Conservation (phyloP, 1,140 invertebrate species). For the Leptinotarsa defecta region DNA sequence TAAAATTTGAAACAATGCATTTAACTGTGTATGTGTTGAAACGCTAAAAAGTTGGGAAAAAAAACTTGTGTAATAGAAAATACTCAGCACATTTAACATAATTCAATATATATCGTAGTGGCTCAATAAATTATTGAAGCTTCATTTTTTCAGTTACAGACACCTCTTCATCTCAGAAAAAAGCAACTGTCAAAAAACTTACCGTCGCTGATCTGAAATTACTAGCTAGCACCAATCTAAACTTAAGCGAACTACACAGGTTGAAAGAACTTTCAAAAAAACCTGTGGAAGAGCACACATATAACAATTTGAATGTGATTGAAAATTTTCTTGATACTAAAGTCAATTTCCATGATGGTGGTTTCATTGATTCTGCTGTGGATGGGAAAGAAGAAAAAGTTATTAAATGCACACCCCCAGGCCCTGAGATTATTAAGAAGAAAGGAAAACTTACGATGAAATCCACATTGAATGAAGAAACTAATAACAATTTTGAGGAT, state of each 20-base stretch:
- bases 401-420: background rate
- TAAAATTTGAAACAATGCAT: no score
- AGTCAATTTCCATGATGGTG: background rate
- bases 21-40: no score
- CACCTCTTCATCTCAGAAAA: slow-evolving; percentile 63
- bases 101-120: no score
- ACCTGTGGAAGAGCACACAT: slow-evolving; percentile 16
- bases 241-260: slow-evolving; percentile 63
- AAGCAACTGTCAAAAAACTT: slow-evolving; percentile 67
- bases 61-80: no score
- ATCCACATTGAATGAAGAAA: no score
- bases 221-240: slow-evolving; percentile 62
- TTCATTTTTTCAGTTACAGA: slow-evolving; percentile 62
- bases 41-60: no score
- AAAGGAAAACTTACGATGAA: background rate
- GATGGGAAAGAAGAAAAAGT: slow-evolving; percentile 8
- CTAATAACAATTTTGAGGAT: no score
- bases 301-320: slow-evolving; percentile 23
- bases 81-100: no score
- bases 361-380: background rate
- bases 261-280: slow-evolving; percentile 50
- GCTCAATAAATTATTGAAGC: no score
- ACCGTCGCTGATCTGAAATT: slow-evolving; percentile 67
- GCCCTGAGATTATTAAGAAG: background rate
- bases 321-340: slow-evolving; percentile 11